A percentile compares a stretch with the other conserved stretches of the same genome.
Conservation (phyloP, 2,797 vertebrate genomes). For the Mareca penelope region DNA sequence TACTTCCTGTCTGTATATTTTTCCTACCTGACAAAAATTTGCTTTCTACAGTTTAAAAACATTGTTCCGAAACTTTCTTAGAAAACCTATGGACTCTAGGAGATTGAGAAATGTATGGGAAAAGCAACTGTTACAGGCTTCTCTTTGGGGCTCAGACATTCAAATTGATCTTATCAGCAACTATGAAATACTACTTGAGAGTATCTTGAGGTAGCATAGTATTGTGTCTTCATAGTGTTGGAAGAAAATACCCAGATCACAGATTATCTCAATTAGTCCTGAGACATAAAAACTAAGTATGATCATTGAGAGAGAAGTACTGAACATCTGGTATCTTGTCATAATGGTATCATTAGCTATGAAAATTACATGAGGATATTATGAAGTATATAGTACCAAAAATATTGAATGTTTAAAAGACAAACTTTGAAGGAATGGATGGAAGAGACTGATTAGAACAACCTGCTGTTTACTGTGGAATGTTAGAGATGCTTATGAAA, state of each 20-base stretch:
- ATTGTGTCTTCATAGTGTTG: neutral
- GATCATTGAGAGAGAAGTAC: neutral
- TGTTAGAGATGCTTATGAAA: neutral
- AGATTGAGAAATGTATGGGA: neutral
- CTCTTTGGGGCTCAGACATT: neutral
- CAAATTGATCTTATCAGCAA: neutral
- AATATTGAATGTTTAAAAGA: neutral
- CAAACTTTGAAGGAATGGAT: neutral
- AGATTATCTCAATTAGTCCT: conserved; percentile 1
- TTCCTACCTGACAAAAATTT: neutral
- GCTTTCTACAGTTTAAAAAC: neutral
- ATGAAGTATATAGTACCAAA: neutral
- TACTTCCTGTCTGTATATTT: neutral
- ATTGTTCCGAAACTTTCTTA: neutral
- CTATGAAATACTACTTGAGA: neutral
- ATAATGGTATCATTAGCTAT: neutral
- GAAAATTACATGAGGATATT: neutral
- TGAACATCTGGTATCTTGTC: conserved; percentile 16
- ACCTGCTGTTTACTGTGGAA: neutral
- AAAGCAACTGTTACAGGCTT: neutral
- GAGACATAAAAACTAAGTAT: neutral
- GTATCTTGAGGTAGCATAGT: neutral
- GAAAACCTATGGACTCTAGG: neutral
- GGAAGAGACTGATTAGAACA: neutral
- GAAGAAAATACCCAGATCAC: neutral